Conservation (phyloP, 2,113 vertebrate genomes). For the Mellivora capensis region DNA sequence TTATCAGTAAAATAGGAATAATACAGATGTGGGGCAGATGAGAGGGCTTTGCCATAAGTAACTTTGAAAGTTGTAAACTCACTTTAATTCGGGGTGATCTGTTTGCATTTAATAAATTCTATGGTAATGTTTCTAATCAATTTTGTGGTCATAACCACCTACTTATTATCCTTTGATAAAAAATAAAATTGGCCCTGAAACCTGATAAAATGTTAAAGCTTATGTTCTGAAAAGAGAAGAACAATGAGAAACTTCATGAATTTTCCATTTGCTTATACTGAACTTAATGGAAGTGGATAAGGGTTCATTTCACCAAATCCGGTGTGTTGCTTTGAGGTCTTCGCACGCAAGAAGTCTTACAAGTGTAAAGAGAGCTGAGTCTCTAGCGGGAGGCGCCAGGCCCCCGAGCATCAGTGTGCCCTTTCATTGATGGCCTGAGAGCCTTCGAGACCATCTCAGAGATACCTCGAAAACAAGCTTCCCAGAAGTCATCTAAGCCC, state of each 20-base stretch:
- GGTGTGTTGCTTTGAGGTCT: not conserved
- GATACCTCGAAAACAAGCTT: not conserved
- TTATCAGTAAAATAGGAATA: not conserved
- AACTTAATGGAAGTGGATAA: not conserved
- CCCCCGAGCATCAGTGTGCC: not conserved
- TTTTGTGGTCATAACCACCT: not conserved
- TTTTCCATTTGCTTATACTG: not conserved
- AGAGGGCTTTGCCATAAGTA: too few species aligned
- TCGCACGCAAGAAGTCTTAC: not conserved
- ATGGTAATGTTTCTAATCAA: too few species aligned
- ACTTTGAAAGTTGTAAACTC: not conserved
- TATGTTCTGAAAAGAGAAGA: not conserved
- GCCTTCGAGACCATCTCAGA: not conserved
- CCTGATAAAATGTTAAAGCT: not conserved
- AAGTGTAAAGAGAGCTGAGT: not conserved
- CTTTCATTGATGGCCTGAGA: not conserved
- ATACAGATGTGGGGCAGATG: fast-evolving
- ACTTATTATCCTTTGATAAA: not conserved
- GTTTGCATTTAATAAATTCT: not conserved
- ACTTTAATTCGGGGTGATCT: not conserved
- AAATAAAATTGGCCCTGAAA: not conserved
- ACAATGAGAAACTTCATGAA: not conserved
- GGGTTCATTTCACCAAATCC: not conserved
- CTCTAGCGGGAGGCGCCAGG: not conserved
- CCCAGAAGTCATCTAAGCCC: too few species aligned